Conservation (phyloP, 2,888 invertebrate species). For the Dastarcus helophoroides region DNA sequence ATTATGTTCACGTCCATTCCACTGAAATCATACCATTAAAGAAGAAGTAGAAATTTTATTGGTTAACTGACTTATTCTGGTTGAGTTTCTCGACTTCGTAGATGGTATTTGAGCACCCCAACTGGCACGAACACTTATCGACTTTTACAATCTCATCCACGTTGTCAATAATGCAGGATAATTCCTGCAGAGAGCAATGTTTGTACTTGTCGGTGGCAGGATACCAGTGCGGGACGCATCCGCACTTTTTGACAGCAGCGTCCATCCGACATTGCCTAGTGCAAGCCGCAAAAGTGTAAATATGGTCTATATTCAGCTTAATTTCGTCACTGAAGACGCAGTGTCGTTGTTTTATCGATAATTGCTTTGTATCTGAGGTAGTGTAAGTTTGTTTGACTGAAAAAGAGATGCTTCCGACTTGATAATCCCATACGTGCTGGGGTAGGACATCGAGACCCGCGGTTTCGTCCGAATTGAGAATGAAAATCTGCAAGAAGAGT, state of each 20-base stretch:
- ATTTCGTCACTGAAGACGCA: constrained; percentile 63
- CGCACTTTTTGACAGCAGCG: constrained; percentile 48
- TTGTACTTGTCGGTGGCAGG: constrained; percentile 39
- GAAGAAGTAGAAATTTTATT: constrained; percentile 1
- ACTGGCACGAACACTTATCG: constrained; percentile 54
- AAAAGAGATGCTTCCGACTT: constrained; percentile 50
- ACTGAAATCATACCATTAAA: constrained; percentile 12
- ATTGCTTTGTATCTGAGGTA: constrained; percentile 59
- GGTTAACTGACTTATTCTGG: constrained; percentile 43
- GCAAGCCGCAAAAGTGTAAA: constrained; percentile 62
- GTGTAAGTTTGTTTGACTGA: constrained; percentile 68
- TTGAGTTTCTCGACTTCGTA: constrained; percentile 64
- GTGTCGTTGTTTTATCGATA: constrained; percentile 54
- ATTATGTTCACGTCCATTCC: constrained; percentile 23
- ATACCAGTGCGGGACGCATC: constrained; percentile 64
- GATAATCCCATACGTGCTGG: constrained; percentile 57
- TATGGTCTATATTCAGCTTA: constrained; percentile 39
- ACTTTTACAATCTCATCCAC: constrained; percentile 46
- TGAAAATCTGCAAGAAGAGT: constrained; percentile 44
- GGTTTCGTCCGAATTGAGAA: constrained; percentile 58
- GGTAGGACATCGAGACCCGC: constrained; percentile 57
- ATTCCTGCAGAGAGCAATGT: constrained; percentile 47
- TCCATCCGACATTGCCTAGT: constrained; percentile 65
- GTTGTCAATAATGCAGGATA: constrained; percentile 47
- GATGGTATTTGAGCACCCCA: constrained; percentile 64